Evolutionary conservation across 2,797 vertebrate species (phyloP).

Genomic region (Scleropages formosus): DNA sequence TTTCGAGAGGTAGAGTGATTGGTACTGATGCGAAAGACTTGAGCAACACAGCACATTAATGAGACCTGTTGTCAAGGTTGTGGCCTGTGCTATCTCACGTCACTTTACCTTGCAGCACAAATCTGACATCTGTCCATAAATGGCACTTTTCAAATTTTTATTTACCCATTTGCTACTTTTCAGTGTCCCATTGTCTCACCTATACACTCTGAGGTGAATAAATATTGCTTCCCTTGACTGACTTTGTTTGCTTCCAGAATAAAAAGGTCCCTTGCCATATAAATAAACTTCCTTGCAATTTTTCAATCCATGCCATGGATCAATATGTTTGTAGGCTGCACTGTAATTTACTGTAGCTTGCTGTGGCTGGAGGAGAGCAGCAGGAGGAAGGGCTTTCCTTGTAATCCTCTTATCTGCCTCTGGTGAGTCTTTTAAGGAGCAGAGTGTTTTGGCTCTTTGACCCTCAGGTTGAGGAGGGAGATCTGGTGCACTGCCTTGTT

Average conservation of each 20-base stretch:
- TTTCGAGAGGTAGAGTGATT: too few relatives aligned
- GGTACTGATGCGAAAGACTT: too few relatives aligned
- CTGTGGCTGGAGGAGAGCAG: constrained; percentile 66
- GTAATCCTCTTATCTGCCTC: constrained; percentile 77
- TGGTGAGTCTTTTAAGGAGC: constrained; percentile 64
- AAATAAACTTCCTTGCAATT: constrained; percentile 68
- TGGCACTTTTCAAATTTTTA: too few relatives aligned
- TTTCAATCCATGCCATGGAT: constrained; percentile 67
- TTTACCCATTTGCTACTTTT: too few relatives aligned
- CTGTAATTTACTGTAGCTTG: constrained; percentile 65
- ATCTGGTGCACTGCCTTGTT: neutral
- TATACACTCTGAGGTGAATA: constrained; percentile 19
- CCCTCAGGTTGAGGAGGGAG: neutral
- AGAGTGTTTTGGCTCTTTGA: neutral
- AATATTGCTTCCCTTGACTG: constrained; percentile 48
- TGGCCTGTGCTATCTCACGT: too few relatives aligned
- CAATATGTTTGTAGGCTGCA: constrained; percentile 59
- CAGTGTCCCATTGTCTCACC: neutral
- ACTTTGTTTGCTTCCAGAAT: constrained; percentile 53
- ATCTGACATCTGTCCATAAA: too few relatives aligned
- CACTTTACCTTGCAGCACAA: too few relatives aligned
- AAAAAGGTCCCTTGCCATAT: constrained; percentile 54
- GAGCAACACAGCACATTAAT: too few relatives aligned
- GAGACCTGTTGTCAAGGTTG: too few relatives aligned
- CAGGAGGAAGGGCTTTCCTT: constrained; percentile 72